Conservation (phyloP, 2,888 invertebrate species). For the Torymus tubicola region DNA sequence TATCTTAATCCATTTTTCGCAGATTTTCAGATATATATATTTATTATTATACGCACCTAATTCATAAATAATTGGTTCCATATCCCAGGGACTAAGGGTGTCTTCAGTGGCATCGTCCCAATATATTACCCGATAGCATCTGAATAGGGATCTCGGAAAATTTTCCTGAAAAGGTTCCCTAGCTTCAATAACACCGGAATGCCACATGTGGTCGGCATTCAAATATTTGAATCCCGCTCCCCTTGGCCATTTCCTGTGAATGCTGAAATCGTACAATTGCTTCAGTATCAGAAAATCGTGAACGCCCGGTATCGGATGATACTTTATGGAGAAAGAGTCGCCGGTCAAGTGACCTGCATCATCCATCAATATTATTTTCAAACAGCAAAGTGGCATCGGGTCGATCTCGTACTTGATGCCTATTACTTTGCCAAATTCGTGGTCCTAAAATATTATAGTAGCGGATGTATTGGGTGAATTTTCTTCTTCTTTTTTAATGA, state of each 20-base stretch:
- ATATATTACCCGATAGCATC: slow-evolving; percentile 90
- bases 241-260: too few relatives aligned
- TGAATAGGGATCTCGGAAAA: slow-evolving; percentile 86
- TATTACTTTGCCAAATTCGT: background rate
- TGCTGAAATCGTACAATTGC: too few relatives aligned
- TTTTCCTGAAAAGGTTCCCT: slow-evolving; percentile 82
- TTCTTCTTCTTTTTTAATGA: too few relatives aligned
- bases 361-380: background rate
- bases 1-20: too few relatives aligned
- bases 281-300: background rate
- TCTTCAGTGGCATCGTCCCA: slow-evolving; percentile 92
- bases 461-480: too few relatives aligned
- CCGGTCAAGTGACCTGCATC: background rate
- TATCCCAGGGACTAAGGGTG: slow-evolving; percentile 95
- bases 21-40: too few relatives aligned
- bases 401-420: too few relatives aligned
- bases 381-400: background rate
- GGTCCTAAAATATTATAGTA: background rate
- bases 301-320: background rate
- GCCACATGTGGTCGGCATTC: slow-evolving; percentile 95
- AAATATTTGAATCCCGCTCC: slow-evolving; percentile 93
- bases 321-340: background rate
- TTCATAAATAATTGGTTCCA: slow-evolving; percentile 91
- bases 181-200: slow-evolving; percentile 89
- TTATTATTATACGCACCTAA: too few relatives aligned